Evolutionary conservation across 2,113 vertebrate genomes (phyloP), one percentile per base, ranked within the genome.

Genomic region (Amblyopsis rosae): DNA sequence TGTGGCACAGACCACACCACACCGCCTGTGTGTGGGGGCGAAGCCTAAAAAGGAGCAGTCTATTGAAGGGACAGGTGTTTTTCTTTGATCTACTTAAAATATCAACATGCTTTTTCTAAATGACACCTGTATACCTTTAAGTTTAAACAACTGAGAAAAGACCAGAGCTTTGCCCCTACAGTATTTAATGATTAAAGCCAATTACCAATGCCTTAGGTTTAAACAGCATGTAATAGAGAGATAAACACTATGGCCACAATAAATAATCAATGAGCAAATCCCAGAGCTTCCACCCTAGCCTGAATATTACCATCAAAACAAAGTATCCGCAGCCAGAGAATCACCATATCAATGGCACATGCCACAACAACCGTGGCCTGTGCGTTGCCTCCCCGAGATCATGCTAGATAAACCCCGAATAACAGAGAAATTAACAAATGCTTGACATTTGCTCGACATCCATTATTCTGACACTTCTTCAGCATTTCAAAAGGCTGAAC

Each of bases 401-500:
- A 90, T 94, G 94, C 94, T 96, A 96, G 96, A 98, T 98, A 98
- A 98, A 99, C 95, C 96, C 95, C 95, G 94, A 96, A 98, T 99
- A 97, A 99, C 95, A 96, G 94, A 96, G 95, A 98, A 98, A 98
- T 98, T 98, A 99, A 98, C 96, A 99, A 99, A 98, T 96, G 96
- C 96, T 97, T 98, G 98, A 98, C 96, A 98, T 98, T 98, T 98
- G 96, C 96, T 99, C 95, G 96, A 98, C 97, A 99, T 98, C 96
- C 95, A 99, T 99, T 99, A 98, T 99, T 98, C 95, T 98, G 98
- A 98, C 97, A 98, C 96, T 93, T 95, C 95, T 95, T 95, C 93
- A 95, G 94, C 95, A 95, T 95, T 95, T 97, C 96, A 98, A 98
- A 93, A 96, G 96, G 95, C 96, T 96, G 95, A 95, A 95, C 95